Conservation (phyloP, 2,113 vertebrate genomes). For the Grallaria varia region DNA sequence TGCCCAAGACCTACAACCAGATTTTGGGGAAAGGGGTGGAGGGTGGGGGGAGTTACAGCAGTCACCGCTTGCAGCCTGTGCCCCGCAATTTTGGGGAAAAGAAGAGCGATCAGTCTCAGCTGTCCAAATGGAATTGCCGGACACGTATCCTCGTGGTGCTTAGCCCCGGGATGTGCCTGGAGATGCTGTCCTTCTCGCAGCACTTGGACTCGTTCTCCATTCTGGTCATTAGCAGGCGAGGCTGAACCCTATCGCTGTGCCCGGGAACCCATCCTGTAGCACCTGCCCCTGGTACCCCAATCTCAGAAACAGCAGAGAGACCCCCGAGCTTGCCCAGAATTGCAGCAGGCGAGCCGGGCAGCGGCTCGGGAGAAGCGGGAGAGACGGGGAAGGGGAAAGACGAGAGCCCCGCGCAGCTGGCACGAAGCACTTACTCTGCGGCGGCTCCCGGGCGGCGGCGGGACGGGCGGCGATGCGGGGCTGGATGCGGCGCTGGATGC, state of each 20-base stretch:
- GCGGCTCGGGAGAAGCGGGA: background rate
- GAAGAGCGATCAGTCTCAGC: background rate
- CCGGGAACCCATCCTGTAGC: background rate
- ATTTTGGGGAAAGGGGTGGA: background rate
- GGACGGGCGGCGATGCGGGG: background rate
- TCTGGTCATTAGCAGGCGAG: background rate
- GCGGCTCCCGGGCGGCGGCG: background rate
- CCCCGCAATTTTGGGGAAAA: background rate
- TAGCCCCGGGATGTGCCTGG: background rate
- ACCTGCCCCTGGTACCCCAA: background rate
- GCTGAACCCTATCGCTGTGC: background rate
- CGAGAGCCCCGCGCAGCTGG: background rate
- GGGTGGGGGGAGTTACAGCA: fast-evolving
- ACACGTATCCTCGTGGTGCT: fast-evolving
- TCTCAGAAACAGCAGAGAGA: background rate
- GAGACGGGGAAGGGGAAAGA: background rate
- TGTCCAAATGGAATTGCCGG: background rate
- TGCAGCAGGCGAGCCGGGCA: background rate
- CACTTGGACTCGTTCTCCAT: background rate
- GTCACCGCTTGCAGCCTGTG: background rate
- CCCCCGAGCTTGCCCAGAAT: too few relatives aligned
- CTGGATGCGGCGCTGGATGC: background rate
- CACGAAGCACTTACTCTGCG: background rate
- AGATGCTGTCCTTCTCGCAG: background rate
- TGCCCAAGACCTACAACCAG: fast-evolving